phyloP scores from a whole-genome alignment of 2,888 invertebrate genomes.

The Seladonia tumulorum region DNA sequence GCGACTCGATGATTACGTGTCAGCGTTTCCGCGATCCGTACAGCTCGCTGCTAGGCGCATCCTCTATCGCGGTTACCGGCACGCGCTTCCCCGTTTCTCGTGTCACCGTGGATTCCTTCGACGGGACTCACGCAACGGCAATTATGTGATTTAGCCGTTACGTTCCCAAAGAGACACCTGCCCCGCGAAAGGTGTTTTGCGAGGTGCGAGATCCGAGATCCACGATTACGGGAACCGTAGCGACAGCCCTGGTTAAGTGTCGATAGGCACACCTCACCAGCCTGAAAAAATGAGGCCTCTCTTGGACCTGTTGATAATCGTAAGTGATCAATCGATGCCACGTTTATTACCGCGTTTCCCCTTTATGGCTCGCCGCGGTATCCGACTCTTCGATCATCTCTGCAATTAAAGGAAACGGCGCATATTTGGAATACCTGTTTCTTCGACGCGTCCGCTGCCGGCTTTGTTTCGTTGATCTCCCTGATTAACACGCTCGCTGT shows the following conservation, averaged over 20 bases:
- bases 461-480: too few species aligned
- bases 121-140: slow-evolving; percentile 42
- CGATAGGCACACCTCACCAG: neutral
- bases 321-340: slow-evolving; percentile 32
- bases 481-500: too few species aligned
- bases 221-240: slow-evolving; percentile 21
- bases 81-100: slow-evolving; percentile 45
- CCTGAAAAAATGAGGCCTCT: slow-evolving; percentile 30
- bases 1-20: slow-evolving; percentile 52
- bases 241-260: slow-evolving; percentile 17
- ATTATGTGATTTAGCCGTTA: slow-evolving; percentile 66
- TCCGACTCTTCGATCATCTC: neutral
- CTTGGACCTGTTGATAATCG: slow-evolving; percentile 23
- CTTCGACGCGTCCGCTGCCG: too few species aligned
- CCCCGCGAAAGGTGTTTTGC: slow-evolving; percentile 40
- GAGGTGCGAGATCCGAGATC: slow-evolving; percentile 18
- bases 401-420: neutral
- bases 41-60: slow-evolving; percentile 43
- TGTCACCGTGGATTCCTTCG: slow-evolving; percentile 24
- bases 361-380: neutral
- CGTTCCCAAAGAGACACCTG: slow-evolving; percentile 47
- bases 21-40: slow-evolving; percentile 40
- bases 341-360: neutral
- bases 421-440: neutral
- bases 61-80: slow-evolving; percentile 45